Evolutionary conservation across 2,888 invertebrate genomes (phyloP), one percentile per base, ranked within the genome.

Genomic region (Lamellibrachia columna): DNA sequence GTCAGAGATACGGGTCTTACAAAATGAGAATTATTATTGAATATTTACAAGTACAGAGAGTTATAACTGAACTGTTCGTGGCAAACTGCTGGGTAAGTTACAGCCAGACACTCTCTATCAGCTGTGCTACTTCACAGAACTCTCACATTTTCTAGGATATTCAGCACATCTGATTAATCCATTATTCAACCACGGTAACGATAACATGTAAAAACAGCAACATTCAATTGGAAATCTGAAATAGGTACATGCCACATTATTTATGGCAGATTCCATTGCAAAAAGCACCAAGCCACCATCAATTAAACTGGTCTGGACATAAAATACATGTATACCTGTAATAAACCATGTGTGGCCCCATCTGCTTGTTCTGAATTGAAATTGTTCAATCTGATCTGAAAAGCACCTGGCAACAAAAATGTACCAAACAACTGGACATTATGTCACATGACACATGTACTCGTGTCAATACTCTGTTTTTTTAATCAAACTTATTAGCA

Each of bases 161-260:
- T 75, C 75, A 22, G 75, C 75, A 75, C 75, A 75, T 75, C 75
- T 75, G 75, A 4, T 75, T 75, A n/a, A 75, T 75, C 75, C 75
- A 75, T 75, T 75, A 22, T 22, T 75, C 75, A 75, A 22, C 22
- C 15, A 75, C 15, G n/a, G 15, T 75, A 3, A 22, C 75, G n/a
- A 75, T 75, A 75, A 75, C 75, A 75, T 75, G 22, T 75, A 75
- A 75, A 75, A 75, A 75, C 75, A 75, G 22, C 75, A 75, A 75
- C 22, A 22, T 75, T 75, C 75, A 75, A 75, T 75, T 22, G n/a
- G 75, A 75, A 75, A 75, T 75, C 75, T 75, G 75, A 75, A 75
- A 22, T 15, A 75, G 75, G 22, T 75, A 75, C 40, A 40, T 22
- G 75, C 75, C 75, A 4, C 75, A 75, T 75, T 75, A 75, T 75